Percentiles rank a stretch among this genome's conserved stretches.
Evolutionary conservation across 1,140 invertebrate genomes (phyloP).

Genomic region (Diachasmimorpha longicaudata): DNA sequence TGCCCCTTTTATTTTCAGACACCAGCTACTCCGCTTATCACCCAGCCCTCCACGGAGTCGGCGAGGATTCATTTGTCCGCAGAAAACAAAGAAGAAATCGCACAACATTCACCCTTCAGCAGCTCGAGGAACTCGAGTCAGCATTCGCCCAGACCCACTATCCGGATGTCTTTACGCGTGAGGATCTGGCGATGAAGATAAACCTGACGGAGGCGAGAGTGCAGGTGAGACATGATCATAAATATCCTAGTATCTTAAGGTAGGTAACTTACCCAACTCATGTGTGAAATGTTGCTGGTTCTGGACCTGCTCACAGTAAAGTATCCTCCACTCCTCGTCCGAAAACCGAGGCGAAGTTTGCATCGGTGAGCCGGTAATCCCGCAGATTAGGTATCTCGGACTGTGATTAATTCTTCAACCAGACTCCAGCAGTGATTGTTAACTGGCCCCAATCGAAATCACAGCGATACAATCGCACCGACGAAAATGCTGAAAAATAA

Average conservation of each 20-base stretch:
- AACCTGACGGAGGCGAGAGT: conserved; percentile 97
- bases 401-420: conserved; percentile 19
- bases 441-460: background rate
- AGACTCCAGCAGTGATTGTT: background rate
- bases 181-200: conserved; percentile 98
- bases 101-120: conserved; percentile 95
- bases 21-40: conserved; percentile 86
- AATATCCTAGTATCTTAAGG: background rate
- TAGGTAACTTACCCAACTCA: background rate
- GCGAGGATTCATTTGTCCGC: conserved; percentile 93
- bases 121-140: conserved; percentile 95
- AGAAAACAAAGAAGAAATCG: conserved; percentile 94
- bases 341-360: conserved; percentile 63
- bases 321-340: conserved; percentile 39
- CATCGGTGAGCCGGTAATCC: conserved; percentile 63
- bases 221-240: conserved; percentile 72
- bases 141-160: conserved; percentile 98
- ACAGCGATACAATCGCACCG: background rate
- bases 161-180: conserved; percentile 96
- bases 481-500: background rate
- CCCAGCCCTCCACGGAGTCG: conserved; percentile 81
- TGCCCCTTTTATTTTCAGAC: conserved; percentile 67
- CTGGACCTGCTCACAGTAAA: conserved; percentile 31
- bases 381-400: conserved; percentile 56
- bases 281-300: background rate